phyloP scores from a whole-genome alignment of 2,797 vertebrate genomes.

The Enteromius unitaeniatus region DNA sequence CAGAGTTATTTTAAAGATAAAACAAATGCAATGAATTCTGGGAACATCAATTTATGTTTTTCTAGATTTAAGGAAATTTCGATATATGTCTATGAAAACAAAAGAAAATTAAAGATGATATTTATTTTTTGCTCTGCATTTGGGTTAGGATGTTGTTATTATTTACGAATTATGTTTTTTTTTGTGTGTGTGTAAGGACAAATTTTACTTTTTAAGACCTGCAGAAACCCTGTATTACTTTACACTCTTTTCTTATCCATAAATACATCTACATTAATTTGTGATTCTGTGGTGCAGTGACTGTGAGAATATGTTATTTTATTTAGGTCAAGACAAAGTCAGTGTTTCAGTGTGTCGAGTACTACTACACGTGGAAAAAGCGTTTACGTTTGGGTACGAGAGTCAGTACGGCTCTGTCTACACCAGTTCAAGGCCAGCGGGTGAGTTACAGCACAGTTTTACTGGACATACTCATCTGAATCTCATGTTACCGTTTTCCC shows the following conservation, averaged over 20 bases:
- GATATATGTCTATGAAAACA: neutral
- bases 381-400: slow-evolving; percentile 80
- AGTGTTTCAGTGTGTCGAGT: slow-evolving; percentile 86
- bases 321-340: slow-evolving; percentile 86
- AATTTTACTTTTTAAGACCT: neutral
- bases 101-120: neutral
- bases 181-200: neutral
- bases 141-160: neutral
- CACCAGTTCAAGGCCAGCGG: slow-evolving; percentile 41
- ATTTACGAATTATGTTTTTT: neutral
- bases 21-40: too few relatives aligned
- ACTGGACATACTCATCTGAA: neutral
- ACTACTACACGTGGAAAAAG: slow-evolving; percentile 89
- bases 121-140: neutral
- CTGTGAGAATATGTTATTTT: neutral
- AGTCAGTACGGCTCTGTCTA: slow-evolving; percentile 59
- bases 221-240: neutral
- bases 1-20: too few relatives aligned
- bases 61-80: neutral
- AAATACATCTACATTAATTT: neutral
- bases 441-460: slow-evolving; percentile 34
- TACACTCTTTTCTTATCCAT: neutral
- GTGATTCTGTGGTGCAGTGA: neutral
- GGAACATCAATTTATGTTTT: too few relatives aligned
- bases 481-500: neutral